phyloP scores from a whole-genome alignment of 2,888 invertebrate genomes.

The Pharmacophagus antenor region DNA sequence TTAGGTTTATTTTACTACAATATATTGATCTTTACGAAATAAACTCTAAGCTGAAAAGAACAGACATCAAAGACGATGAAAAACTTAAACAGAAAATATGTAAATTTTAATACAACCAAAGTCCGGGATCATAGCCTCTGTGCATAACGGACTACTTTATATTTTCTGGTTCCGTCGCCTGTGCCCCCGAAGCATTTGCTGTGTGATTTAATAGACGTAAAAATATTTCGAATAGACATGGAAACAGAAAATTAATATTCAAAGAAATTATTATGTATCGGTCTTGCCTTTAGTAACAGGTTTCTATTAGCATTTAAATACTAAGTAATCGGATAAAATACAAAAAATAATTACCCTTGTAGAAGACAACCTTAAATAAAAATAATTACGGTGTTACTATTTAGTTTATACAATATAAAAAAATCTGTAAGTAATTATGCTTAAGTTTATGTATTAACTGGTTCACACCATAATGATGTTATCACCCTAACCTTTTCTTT shows the following conservation, averaged over 20 bases:
- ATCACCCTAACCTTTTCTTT: slow-evolving; percentile 12
- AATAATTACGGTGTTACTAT: background rate
- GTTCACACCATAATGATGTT: slow-evolving; percentile 8
- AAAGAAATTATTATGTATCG: too few species aligned
- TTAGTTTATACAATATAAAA: background rate
- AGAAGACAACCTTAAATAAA: too few species aligned
- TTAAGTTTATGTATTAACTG: slow-evolving; percentile 37
- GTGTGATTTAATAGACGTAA: background rate
- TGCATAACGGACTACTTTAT: slow-evolving; percentile 40
- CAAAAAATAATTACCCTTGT: too few species aligned
- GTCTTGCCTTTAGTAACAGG: too few species aligned
- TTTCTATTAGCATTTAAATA: too few species aligned
- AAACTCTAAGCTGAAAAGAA: slow-evolving; percentile 57
- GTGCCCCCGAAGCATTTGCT: background rate
- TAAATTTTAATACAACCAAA: slow-evolving; percentile 71
- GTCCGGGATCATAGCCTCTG: slow-evolving; percentile 66
- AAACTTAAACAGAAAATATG: slow-evolving; percentile 72
- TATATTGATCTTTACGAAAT: slow-evolving; percentile 46
- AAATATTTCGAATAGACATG: background rate
- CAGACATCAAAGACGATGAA: slow-evolving; percentile 72
- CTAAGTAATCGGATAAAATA: too few species aligned
- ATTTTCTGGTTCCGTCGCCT: slow-evolving; percentile 45
- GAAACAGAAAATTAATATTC: too few species aligned
- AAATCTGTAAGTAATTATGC: slow-evolving; percentile 41
- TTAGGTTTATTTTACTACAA: too few species aligned